phyloP scores from a whole-genome alignment of 2,888 invertebrate genomes.

The Melanostoma scalare region DNA sequence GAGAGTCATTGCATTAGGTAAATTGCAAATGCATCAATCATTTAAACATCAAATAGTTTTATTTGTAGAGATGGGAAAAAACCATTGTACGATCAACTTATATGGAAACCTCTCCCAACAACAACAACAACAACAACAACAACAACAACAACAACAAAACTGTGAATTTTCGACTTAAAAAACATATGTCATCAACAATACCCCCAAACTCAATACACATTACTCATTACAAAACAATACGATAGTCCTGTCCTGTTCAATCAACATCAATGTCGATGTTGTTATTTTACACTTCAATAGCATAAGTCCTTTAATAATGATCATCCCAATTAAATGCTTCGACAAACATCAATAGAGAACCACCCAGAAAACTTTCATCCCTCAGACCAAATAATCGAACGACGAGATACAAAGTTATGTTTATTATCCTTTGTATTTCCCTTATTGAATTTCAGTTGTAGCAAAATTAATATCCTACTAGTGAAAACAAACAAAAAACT shows the following conservation, averaged over 20 bases:
- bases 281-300: slow-evolving; percentile 47
- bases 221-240: slow-evolving; percentile 26
- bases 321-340: slow-evolving; percentile 67
- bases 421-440: slow-evolving; percentile 50
- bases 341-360: slow-evolving; percentile 49
- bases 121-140: too few species aligned
- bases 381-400: neutral
- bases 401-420: slow-evolving; percentile 18
- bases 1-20: too few species aligned
- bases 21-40: too few species aligned
- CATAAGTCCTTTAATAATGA: slow-evolving; percentile 46
- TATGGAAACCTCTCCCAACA: too few species aligned
- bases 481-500: slow-evolving; percentile 29
- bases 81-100: too few species aligned
- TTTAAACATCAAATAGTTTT: too few species aligned
- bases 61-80: too few species aligned
- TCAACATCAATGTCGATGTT: slow-evolving; percentile 47
- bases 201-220: neutral
- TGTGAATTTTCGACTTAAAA: neutral
- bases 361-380: slow-evolving; percentile 12
- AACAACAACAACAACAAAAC: too few species aligned
- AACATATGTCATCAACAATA: slow-evolving; percentile 37
- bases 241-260: slow-evolving; percentile 54
- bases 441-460: slow-evolving; percentile 49
- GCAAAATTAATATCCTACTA: slow-evolving; percentile 39